Evolutionary conservation across 2,113 vertebrate genomes (phyloP).

Genomic region (Actenoides hombroni): DNA sequence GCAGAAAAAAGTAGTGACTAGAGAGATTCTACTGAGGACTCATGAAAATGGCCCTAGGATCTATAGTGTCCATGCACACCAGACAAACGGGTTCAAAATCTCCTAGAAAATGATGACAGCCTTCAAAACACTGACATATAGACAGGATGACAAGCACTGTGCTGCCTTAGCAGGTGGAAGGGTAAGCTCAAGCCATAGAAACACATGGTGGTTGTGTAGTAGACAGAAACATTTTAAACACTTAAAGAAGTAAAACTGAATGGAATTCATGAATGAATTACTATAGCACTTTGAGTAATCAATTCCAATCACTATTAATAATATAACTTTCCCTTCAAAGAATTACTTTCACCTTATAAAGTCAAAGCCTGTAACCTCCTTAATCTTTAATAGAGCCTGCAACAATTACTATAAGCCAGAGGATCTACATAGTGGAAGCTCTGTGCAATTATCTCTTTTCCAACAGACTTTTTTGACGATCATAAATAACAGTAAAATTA

Average conservation of each 20-base stretch:
- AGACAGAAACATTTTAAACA: background rate
- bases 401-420: conserved; percentile 28
- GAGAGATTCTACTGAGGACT: background rate
- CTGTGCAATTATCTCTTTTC: background rate
- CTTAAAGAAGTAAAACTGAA: background rate
- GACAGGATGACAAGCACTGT: background rate
- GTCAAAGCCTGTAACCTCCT: conserved; percentile 52
- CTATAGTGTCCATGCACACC: background rate
- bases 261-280: conserved; percentile 23
- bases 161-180: background rate
- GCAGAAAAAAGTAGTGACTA: background rate
- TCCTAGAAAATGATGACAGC: background rate
- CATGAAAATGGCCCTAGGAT: background rate
- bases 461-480: background rate
- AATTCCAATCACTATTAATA: conserved; percentile 31
- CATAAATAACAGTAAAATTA: conserved; percentile 64
- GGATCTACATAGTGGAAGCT: conserved; percentile 16
- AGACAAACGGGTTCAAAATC: background rate
- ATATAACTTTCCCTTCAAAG: conserved; percentile 46
- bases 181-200: background rate
- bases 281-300: conserved; percentile 23
- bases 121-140: background rate
- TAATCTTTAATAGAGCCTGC: conserved; percentile 54
- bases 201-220: background rate
- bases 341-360: conserved; percentile 66